Conservation (phyloP, 2,888 invertebrate genomes). For the Trichogramma evanescens region DNA sequence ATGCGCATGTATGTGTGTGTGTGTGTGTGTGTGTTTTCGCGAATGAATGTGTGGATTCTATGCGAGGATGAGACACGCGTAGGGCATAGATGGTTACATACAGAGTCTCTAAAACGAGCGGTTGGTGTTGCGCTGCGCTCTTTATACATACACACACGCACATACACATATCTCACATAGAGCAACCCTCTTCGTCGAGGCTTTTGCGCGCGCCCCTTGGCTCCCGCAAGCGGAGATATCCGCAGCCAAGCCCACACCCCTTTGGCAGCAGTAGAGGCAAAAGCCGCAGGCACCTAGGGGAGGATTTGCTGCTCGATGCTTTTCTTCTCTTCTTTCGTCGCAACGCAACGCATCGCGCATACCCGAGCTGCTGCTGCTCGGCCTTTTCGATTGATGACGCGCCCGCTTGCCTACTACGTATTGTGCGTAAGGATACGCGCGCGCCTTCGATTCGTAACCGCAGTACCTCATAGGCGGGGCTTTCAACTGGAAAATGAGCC, state of each 20-base stretch:
- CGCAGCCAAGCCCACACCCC: slow-evolving; percentile 11
- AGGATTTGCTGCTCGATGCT: slow-evolving; percentile 5
- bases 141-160: too few relatives aligned
- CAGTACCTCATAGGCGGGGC: slow-evolving; percentile 15
- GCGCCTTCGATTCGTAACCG: slow-evolving; percentile 10
- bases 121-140: too few relatives aligned
- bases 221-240: neutral
- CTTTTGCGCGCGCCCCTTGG: too few relatives aligned
- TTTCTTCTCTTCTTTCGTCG: slow-evolving; percentile 1
- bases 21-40: too few relatives aligned
- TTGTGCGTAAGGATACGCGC: neutral
- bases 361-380: neutral
- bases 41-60: too few relatives aligned
- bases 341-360: too few relatives aligned
- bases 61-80: too few relatives aligned
- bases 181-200: too few relatives aligned
- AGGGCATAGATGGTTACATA: too few relatives aligned
- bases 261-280: neutral
- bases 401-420: slow-evolving; percentile 16
- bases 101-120: too few relatives aligned
- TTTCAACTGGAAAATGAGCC: slow-evolving; percentile 21
- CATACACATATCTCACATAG: too few relatives aligned
- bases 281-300: slow-evolving; percentile 4
- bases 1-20: too few relatives aligned
- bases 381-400: slow-evolving; percentile 3